Evolutionary conservation across 64 coral and sea anemone species (phyloP).

Genomic region (Anthopleura sola): DNA sequence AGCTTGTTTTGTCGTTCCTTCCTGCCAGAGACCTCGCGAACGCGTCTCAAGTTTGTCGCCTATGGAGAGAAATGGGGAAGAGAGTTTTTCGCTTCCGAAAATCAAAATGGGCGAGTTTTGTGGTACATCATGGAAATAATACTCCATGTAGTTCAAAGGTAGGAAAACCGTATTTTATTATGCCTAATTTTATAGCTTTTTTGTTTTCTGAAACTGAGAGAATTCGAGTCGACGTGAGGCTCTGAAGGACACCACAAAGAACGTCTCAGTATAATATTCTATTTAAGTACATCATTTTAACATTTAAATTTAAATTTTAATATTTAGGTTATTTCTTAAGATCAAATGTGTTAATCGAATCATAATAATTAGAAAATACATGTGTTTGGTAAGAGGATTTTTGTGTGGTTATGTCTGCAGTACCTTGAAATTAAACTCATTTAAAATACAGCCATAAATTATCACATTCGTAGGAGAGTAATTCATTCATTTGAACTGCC

Average conservation of each 20-base stretch:
- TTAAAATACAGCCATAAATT: neutral
- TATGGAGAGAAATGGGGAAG: slow-evolving; percentile 47
- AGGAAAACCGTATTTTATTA: neutral
- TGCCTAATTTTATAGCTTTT: neutral
- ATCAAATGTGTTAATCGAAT: neutral
- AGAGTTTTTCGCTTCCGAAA: slow-evolving; percentile 49
- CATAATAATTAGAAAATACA: neutral
- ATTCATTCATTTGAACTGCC: too few species aligned
- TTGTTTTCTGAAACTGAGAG: neutral
- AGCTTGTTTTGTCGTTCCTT: slow-evolving; percentile 52
- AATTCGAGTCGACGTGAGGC: neutral
- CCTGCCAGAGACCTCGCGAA: slow-evolving; percentile 29
- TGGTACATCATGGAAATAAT: slow-evolving; percentile 28
- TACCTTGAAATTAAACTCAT: neutral
- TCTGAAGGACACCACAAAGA: too few species aligned
- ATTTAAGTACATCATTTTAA: neutral
- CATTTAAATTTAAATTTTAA: neutral
- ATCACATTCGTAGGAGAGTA: too few species aligned
- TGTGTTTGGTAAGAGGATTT: neutral
- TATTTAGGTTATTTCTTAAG: neutral
- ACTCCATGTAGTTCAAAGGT: slow-evolving; percentile 62
- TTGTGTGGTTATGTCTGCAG: neutral
- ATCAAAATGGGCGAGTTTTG: slow-evolving; percentile 49
- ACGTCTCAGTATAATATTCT: neutral
- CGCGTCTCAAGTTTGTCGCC: slow-evolving; percentile 42